phyloP scores from a whole-genome alignment of 2,113 vertebrate genomes.

The Charina bottae region DNA sequence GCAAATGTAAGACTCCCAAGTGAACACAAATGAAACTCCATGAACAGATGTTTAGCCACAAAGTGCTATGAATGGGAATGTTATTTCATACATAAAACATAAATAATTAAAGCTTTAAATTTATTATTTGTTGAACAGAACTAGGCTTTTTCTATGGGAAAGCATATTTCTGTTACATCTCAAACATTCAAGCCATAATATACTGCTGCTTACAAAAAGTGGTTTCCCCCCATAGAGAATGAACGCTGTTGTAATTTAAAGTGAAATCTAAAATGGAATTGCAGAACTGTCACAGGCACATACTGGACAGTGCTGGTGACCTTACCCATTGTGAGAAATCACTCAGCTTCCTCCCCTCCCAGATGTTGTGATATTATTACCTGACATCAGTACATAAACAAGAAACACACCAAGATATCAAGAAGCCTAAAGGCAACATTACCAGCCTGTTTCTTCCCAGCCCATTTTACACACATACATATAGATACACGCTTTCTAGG shows the following conservation, averaged over 20 bases:
- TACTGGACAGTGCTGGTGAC: background rate
- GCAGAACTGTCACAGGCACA: background rate
- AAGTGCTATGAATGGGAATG: background rate
- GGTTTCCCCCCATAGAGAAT: background rate
- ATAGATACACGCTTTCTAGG: background rate
- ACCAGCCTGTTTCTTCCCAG: background rate
- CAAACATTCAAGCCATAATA: background rate
- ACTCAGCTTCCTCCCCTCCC: background rate
- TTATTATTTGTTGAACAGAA: background rate
- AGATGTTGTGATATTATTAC: background rate
- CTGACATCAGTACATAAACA: background rate
- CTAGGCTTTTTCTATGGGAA: background rate
- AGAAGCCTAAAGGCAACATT: background rate
- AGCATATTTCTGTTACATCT: background rate
- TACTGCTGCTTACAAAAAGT: background rate
- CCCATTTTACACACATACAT: background rate
- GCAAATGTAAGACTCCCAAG: background rate
- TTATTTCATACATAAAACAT: background rate
- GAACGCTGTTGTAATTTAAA: background rate
- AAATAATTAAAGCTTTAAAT: background rate
- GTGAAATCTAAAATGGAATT: background rate
- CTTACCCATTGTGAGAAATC: background rate
- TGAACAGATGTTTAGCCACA: background rate
- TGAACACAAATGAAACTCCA: conserved; percentile 4
- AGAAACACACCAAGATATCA: background rate